Evolutionary conservation across 37 sponge, comb jelly and placozoan genomes (phyloP), one percentile per base, ranked within the genome.

Genomic region (Aplysina aerophoba): DNA sequence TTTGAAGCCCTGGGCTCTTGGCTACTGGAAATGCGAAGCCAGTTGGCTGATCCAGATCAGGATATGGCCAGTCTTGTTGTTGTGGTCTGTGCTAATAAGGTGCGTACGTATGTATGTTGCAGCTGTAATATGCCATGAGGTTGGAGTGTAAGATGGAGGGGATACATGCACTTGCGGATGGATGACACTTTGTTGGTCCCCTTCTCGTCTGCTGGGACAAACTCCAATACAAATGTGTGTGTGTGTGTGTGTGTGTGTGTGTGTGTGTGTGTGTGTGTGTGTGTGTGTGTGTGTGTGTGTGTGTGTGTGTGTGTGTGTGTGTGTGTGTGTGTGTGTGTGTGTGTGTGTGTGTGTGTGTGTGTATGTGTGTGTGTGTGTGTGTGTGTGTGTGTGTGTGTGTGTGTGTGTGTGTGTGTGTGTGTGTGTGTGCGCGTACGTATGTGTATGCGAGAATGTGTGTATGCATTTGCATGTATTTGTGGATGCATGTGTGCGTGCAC

Each of bases 61-160:
- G 92, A 90, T 38, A 85, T 93, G 80, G 84, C 90, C 75, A 63
- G 73, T 12, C 37, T 92, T 25, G 88, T 94, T 27, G 82, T 95
- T 81, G 89, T 88, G 17, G 96, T 98, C 33, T 98, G 98, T 86
- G 98, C 89, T 22, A 98, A 95, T 57, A 98, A 98, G 81, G 91
- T 88, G 59, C 34, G 60, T 58, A 20, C 17, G 17, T 58, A 58
- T 15, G 73, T 16, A 34, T 71, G 33, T 24, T 74, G 15, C 4
- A 74, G 77, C 24, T 28, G 12, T 62, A 27, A 14, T 27, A 11
- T 27, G 24, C 11, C 15, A 20, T 80, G 62, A 36, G 35, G 74
- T 14, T 25, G 27, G 2, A 62, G 4, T 62, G 63, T 62, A 62
- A 14, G 63, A 62, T 4, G 63, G 2, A 62, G 66, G 22, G 22